Conservation (phyloP, 2,113 vertebrate genomes). For the Brachypteracias leptosomus region DNA sequence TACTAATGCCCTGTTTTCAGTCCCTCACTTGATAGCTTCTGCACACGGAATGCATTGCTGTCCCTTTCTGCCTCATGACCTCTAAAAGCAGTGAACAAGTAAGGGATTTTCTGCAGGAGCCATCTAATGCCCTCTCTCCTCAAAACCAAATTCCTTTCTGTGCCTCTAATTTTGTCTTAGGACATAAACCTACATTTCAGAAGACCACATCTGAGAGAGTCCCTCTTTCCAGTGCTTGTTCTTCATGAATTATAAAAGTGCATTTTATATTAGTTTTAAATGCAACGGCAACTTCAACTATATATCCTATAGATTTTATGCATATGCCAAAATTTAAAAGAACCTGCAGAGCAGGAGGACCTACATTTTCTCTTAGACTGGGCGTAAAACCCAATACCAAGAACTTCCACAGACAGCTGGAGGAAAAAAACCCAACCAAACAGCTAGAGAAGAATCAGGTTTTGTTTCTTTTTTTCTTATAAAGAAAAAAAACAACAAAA, state of each 20-base stretch:
- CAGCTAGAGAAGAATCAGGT: not conserved
- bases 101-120: not conserved
- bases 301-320: not conserved
- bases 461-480: not conserved
- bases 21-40: not conserved
- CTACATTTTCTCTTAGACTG: not conserved
- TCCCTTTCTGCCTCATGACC: fast-evolving
- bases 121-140: not conserved
- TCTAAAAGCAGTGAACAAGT: not conserved
- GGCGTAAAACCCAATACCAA: not conserved
- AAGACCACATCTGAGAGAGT: not conserved
- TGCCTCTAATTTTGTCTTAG: not conserved
- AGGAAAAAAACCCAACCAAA: not conserved
- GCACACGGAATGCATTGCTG: not conserved
- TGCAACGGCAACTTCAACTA: not conserved
- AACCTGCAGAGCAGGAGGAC: not conserved
- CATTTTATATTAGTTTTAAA: not conserved
- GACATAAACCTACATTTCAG: not conserved
- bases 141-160: not conserved
- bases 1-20: not conserved
- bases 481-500: not conserved
- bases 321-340: not conserved
- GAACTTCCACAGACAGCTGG: not conserved
- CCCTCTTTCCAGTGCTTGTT: not conserved
- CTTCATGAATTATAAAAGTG: not conserved